Evolutionary conservation across 2,888 invertebrate species (phyloP), one percentile per base, ranked within the genome.

Genomic region (Tenthredo mesomela): DNA sequence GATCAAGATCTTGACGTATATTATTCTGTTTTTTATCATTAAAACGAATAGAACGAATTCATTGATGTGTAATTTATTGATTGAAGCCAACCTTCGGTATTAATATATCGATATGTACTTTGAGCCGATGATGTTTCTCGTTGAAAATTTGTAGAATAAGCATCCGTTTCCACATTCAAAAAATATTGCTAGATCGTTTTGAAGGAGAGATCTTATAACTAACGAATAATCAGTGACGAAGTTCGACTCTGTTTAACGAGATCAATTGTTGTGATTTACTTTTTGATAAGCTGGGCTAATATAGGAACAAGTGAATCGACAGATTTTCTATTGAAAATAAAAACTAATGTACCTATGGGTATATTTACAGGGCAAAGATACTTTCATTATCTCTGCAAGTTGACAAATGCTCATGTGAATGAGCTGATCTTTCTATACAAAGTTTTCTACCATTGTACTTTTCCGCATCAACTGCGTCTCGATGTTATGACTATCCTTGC

Each of bases 301-400:
- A 25, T 21, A 70, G 70, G 12, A 9, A n/a, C 40, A 25, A n/a
- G 43, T 40, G 43, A 18, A 33, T 67, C 12, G 21, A 21, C 71
- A 43, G 21, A 71, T 40, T 71, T 71, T 43, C 71, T 37, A 71
- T 43, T n/a, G 40, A 43, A 43, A 40, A 71, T 40, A 71, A 40
- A 43, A 40, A 43, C 21, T 43, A 9, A 21, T 29, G 33, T n/a
- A n/a, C n/a, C n/a, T n/a, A n/a, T 29, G 10, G n/a, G 40, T n/a
- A 71, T 37, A 73, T 40, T n/a, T 73, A 43, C 21, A 43, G 10
- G 43, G 12, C 43, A 73, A 21, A 40, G n/a, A 71, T 18, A 71
- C 71, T 37, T 43, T 1, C 37, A 43, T 73, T 73, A 73, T 73
- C 43, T 73, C 10, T 33, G 2, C 29, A 25, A 21, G 37, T 73